A percentile compares a stretch with the other conserved stretches of the same genome.
phyloP scores from a whole-genome alignment of 1,140 invertebrate genomes.

The Tribolium madens region DNA sequence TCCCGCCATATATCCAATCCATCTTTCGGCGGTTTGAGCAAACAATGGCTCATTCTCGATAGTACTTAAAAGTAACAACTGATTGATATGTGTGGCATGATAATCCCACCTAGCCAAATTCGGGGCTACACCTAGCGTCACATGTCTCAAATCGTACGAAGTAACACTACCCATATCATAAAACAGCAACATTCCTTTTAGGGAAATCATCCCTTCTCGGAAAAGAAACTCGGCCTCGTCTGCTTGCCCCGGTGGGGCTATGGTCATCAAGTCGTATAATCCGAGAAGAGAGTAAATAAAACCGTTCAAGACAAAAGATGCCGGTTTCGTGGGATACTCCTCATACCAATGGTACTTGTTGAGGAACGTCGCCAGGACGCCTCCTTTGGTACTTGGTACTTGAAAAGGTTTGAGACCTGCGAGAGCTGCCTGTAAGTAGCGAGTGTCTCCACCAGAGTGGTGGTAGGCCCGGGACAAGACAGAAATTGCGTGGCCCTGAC shows the following conservation, averaged over 20 bases:
- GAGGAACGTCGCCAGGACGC: slow-evolving; percentile 83
- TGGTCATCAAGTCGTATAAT: slow-evolving; percentile 89
- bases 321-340: slow-evolving; percentile 96
- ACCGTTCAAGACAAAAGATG: slow-evolving; percentile 97
- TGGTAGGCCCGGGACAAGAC: slow-evolving; percentile 90
- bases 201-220: slow-evolving; percentile 86
- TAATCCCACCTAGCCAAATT: slow-evolving; percentile 97
- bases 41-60: slow-evolving; percentile 90
- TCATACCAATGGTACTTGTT: slow-evolving; percentile 92
- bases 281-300: slow-evolving; percentile 98
- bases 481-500: slow-evolving; percentile 96
- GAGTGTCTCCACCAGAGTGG: slow-evolving; percentile 79
- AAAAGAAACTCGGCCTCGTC: slow-evolving; percentile 82
- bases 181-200: slow-evolving; percentile 90
- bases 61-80: slow-evolving; percentile 89
- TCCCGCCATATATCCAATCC: slow-evolving; percentile 97
- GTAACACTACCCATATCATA: slow-evolving; percentile 97
- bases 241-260: slow-evolving; percentile 72
- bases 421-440: slow-evolving; percentile 85
- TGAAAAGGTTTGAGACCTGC: slow-evolving; percentile 86
- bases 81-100: slow-evolving; percentile 98
- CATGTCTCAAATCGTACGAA: slow-evolving; percentile 96
- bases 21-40: slow-evolving; percentile 87
- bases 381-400: slow-evolving; percentile 77
- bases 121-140: slow-evolving; percentile 88